A percentile compares a stretch with the other conserved stretches of the same genome.
phyloP scores from a whole-genome alignment of 2,113 vertebrate genomes.

The Microtus richardsoni region DNA sequence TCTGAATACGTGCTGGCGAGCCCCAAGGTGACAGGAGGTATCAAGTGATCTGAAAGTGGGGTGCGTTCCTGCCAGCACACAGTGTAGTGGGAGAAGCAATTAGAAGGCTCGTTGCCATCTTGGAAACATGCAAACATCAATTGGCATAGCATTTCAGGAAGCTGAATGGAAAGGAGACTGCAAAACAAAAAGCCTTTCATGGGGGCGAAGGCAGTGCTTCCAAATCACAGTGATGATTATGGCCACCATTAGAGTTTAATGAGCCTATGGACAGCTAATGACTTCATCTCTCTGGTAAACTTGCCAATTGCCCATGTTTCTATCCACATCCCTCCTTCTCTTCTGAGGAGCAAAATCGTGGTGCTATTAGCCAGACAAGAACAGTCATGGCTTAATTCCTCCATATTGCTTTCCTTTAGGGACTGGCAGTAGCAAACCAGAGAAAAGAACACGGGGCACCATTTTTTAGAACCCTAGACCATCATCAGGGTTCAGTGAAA shows the following conservation, averaged over 20 bases:
- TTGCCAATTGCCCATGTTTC: constrained; percentile 65
- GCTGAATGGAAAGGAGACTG: constrained; percentile 65
- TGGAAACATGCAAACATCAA: constrained; percentile 52
- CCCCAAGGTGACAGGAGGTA: constrained; percentile 73
- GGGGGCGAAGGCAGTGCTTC: constrained; percentile 69
- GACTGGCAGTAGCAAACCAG: not conserved
- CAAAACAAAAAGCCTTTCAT: constrained; percentile 77
- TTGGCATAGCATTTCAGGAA: constrained; percentile 71
- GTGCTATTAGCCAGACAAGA: not conserved
- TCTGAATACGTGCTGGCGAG: constrained; percentile 75
- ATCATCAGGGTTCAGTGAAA: not conserved
- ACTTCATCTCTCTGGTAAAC: constrained; percentile 55
- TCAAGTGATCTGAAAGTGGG: constrained; percentile 64
- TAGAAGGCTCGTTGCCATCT: constrained; percentile 65
- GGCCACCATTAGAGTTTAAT: constrained; percentile 62
- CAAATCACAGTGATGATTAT: constrained; percentile 58
- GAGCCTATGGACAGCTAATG: constrained; percentile 58
- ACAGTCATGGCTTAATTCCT: not conserved
- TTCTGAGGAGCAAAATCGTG: not conserved
- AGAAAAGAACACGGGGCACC: not conserved
- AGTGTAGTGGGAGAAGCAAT: constrained; percentile 32
- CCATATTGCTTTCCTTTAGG: not conserved
- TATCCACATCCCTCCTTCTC: not conserved
- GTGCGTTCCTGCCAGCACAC: constrained; percentile 58
- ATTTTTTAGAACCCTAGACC: not conserved